Evolutionary conservation across 2,888 invertebrate genomes (phyloP).

Genomic region (Pogonocherus hispidulus): DNA sequence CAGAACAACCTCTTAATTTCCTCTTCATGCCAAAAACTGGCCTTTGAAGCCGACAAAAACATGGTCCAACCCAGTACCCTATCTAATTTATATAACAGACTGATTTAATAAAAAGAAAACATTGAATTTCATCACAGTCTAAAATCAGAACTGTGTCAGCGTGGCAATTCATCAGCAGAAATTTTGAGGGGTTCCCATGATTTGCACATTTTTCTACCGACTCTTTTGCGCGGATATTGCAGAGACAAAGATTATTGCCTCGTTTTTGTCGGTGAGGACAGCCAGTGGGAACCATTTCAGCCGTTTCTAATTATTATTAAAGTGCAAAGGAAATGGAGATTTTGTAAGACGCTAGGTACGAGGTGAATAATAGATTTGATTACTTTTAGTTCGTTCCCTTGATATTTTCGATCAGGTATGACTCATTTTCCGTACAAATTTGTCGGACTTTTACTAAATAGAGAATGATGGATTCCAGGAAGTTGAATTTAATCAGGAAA

Average conservation of each 20-base stretch:
- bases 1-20: too few relatives aligned
- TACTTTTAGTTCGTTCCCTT: background rate
- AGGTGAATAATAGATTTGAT: background rate
- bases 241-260: background rate
- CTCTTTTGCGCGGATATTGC: conserved; percentile 18
- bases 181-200: conserved; percentile 22
- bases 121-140: too few relatives aligned
- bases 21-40: too few relatives aligned
- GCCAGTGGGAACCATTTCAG: conserved; percentile 23
- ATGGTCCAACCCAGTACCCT: too few relatives aligned
- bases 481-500: background rate
- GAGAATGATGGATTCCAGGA: background rate
- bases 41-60: too few relatives aligned
- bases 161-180: background rate
- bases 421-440: background rate
- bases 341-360: background rate
- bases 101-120: too few relatives aligned
- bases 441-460: background rate
- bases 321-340: conserved; percentile 8
- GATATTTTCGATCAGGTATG: background rate
- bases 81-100: too few relatives aligned
- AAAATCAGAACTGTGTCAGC: conserved; percentile 16
- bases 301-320: conserved; percentile 9
- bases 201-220: conserved; percentile 19
- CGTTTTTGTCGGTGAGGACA: background rate